Evolutionary conservation across 2,797 vertebrate genomes (phyloP), one percentile per base, ranked within the genome.

Genomic region (Avahi laniger): DNA sequence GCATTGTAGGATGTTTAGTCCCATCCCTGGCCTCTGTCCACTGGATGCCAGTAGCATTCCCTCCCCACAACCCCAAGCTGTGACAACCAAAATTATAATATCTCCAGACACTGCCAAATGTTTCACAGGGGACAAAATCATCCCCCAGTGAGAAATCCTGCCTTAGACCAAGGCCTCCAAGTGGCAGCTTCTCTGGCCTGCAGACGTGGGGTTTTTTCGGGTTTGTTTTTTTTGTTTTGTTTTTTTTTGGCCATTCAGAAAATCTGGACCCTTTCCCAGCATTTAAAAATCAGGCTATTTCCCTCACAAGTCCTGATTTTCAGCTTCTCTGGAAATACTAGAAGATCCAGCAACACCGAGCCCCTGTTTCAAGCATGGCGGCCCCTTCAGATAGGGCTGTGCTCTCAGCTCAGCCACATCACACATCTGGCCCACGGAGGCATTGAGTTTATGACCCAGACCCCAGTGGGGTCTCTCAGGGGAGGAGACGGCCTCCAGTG

Each of bases 161-260:
- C 61, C 72, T 73, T 63, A 89, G 67, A 70, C 41, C 73, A 83
- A 79, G 52, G 67, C 61, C 67, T 67, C 72, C 57, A 89, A 84
- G n/a, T 30, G 72, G 48, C 73, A 73, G 78, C 48, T 50, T 67
- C 52, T 67, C 82, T 63, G 43, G 69, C 63, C 84, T 75, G 10
- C 38, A n/a, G 63, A 81, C 43, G 17, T 41, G 84, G 4, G 48
- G 15, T 17, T 50, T 50, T 50, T 50, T 43, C 43, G 48, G 48
- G 48, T 13, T 50, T 52, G 3, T 15, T 50, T 7, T 43, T 43
- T 43, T 43, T 48, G 12, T 50, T 50, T 50, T 15, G 2, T 50
- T 50, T 91, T 75, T 93, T n/a, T 33, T 94, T 96, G 86, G 83
- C 57, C 14, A 70, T 28, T 70, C 65, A 94, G 75, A 91, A 86